Evolutionary conservation across 2,797 vertebrate genomes (phyloP).

Genomic region (Scarus forsteni): DNA sequence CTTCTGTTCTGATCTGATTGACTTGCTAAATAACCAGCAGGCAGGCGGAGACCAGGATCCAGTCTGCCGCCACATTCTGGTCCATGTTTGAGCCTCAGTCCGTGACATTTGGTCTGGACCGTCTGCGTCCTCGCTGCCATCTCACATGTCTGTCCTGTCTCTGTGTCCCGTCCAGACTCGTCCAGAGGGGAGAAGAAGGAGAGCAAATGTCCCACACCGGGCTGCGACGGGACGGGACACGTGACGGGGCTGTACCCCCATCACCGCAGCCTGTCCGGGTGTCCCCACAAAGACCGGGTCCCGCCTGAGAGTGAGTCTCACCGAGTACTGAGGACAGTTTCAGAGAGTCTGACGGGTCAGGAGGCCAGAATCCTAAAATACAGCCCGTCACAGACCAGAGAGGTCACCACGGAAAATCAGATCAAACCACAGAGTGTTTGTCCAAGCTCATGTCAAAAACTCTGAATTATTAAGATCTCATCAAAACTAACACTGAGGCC

Average conservation of each 20-base stretch:
- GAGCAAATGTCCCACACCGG: slow-evolving; percentile 98
- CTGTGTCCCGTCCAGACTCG: slow-evolving; percentile 84
- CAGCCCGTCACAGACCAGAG: too few relatives aligned
- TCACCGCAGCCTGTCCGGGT: slow-evolving; percentile 98
- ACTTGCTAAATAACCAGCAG: slow-evolving; percentile 1
- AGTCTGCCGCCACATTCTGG: not conserved
- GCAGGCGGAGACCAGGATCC: not conserved
- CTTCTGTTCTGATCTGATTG: not conserved
- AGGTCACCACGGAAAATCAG: too few relatives aligned
- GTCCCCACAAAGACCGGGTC: slow-evolving; percentile 99
- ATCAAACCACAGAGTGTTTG: too few relatives aligned
- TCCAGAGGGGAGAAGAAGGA: slow-evolving; percentile 98
- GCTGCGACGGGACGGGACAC: slow-evolving; percentile 97
- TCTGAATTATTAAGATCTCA: too few relatives aligned
- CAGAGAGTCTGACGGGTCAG: slow-evolving; percentile 49
- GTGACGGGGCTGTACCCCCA: slow-evolving; percentile 99
- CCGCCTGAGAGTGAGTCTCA: slow-evolving; percentile 96
- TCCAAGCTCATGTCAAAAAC: too few relatives aligned
- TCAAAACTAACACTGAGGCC: too few relatives aligned
- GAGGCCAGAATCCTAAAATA: not conserved
- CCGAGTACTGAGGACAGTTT: slow-evolving; percentile 15
- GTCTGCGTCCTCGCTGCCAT: not conserved
- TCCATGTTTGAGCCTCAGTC: not conserved
- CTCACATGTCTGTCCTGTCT: not conserved
- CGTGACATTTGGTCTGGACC: not conserved